A percentile compares a stretch with the other conserved stretches of the same genome.
phyloP scores from a whole-genome alignment of 2,797 vertebrate species.

The Glossophaga mutica region DNA sequence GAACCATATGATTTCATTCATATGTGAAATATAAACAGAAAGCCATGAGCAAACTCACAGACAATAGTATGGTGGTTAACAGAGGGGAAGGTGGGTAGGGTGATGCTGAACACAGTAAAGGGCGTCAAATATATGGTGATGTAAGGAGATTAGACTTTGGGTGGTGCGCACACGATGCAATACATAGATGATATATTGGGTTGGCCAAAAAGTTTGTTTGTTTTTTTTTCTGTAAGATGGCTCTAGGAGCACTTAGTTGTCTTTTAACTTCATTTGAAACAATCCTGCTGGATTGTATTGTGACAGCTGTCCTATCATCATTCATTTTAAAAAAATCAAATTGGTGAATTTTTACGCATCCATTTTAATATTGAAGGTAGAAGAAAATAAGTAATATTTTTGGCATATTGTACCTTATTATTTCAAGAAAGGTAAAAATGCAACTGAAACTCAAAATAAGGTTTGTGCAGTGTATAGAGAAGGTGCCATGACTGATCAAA shows the following conservation, averaged over 20 bases:
- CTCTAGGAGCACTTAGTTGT: not conserved
- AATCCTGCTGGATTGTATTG: not conserved
- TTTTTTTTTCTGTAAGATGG: not conserved
- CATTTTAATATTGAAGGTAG: not conserved
- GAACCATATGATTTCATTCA: not conserved
- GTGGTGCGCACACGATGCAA: not conserved
- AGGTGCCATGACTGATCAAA: not conserved
- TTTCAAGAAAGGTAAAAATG: not conserved
- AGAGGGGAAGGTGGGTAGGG: not conserved
- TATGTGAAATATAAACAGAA: not conserved
- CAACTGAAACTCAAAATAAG: not conserved
- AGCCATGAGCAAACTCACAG: not conserved
- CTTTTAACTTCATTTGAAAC: not conserved
- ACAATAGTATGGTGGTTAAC: not conserved
- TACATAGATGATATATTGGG: not conserved
- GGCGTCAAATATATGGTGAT: not conserved
- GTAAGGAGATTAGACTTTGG: not conserved
- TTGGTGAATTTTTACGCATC: not conserved
- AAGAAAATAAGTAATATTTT: not conserved
- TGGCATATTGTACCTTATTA: not conserved
- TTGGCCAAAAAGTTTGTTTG: not conserved
- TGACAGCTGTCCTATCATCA: not conserved
- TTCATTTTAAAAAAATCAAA: not conserved
- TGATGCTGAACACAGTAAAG: not conserved
- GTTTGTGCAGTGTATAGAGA: not conserved